Conservation (phyloP, 1,140 invertebrate species). For the Halictus rubicundus region DNA sequence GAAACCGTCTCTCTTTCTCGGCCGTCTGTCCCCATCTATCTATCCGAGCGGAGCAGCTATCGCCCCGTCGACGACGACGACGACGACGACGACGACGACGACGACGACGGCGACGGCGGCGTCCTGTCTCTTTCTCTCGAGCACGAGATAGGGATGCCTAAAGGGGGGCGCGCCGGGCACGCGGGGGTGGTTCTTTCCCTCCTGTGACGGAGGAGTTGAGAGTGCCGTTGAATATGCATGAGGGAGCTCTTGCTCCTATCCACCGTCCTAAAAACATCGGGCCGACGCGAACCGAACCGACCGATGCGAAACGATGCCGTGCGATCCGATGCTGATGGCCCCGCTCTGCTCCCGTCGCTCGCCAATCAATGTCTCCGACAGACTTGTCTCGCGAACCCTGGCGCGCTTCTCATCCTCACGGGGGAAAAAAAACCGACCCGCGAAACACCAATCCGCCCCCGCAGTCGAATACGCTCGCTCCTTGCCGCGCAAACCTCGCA, state of each 20-base stretch:
- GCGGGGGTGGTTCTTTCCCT: slow-evolving; percentile 79
- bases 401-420: not conserved
- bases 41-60: slow-evolving; percentile 40
- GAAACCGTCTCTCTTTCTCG: slow-evolving; percentile 37
- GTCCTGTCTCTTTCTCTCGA: slow-evolving; percentile 57
- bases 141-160: slow-evolving; percentile 56
- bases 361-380: slow-evolving; percentile 78
- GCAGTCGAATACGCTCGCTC: slow-evolving; percentile 13
- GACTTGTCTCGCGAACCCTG: slow-evolving; percentile 54
- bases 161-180: slow-evolving; percentile 54
- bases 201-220: slow-evolving; percentile 81
- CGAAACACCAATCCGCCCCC: not conserved
- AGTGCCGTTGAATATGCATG: slow-evolving; percentile 81
- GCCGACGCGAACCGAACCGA: slow-evolving; percentile 56
- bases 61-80: slow-evolving; percentile 35
- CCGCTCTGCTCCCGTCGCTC: slow-evolving; percentile 65
- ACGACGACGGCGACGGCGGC: slow-evolving; percentile 26
- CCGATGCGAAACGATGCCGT: slow-evolving; percentile 26
- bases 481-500: not conserved
- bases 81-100: slow-evolving; percentile 42
- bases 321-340: slow-evolving; percentile 40
- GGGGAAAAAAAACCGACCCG: not conserved
- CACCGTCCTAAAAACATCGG: slow-evolving; percentile 80
- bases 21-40: slow-evolving; percentile 40
- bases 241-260: slow-evolving; percentile 76